Evolutionary conservation across 53 echinoderm and acorn worm species (phyloP).

Genomic region (Apostichopus leukothele): DNA sequence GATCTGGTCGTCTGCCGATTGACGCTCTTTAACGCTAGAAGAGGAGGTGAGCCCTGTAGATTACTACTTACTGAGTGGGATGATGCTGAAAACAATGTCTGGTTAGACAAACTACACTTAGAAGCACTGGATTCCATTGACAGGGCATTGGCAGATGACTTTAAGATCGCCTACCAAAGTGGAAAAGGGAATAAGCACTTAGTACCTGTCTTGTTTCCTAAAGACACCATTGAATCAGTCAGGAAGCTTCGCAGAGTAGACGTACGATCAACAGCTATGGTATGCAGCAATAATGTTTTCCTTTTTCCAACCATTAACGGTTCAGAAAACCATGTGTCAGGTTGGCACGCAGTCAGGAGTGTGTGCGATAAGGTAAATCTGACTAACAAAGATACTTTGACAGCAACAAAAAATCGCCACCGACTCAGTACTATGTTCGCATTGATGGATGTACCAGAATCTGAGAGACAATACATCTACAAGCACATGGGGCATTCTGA

Average conservation of each 20-base stretch:
- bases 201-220: conserved; percentile 21
- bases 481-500: conserved; percentile 79
- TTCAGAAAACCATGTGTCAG: not conserved
- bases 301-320: not conserved
- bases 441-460: too few species aligned
- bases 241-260: not conserved
- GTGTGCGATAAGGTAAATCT: conserved; percentile 6
- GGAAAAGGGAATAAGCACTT: not conserved
- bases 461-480: conserved; percentile 52
- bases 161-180: conserved; percentile 12
- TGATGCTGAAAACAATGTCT: conserved; percentile 24
- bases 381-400: not conserved
- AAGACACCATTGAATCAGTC: conserved; percentile 8
- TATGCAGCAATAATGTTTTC: not conserved
- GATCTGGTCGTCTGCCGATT: too few species aligned
- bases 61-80: conserved; percentile 21
- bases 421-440: not conserved
- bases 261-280: not conserved
- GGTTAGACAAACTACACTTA: conserved; percentile 27
- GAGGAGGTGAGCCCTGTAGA: too few species aligned
- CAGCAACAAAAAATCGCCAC: conserved; percentile 5
- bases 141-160: not conserved
- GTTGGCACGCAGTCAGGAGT: conserved; percentile 11
- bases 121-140: conserved; percentile 28
- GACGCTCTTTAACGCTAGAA: too few species aligned